Base-by-base conservation (phyloP, 1,140 invertebrate species). In the Gryon sp. region DNA sequence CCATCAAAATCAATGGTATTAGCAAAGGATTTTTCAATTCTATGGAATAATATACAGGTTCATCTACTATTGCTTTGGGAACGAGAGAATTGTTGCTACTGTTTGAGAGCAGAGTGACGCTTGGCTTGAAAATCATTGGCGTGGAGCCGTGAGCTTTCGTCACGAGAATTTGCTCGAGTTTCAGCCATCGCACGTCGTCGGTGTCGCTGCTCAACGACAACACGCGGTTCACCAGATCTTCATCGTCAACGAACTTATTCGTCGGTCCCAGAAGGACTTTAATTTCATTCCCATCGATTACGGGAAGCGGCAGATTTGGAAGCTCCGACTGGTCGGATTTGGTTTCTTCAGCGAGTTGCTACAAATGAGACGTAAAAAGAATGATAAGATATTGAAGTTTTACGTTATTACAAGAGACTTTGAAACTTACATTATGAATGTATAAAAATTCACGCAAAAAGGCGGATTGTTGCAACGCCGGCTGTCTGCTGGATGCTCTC, bases 371-470 rank as follows among this genome's bases (percentile, higher is more conserved):
- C n/a, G n/a, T n/a, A n/a, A n/a, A n/a, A n/a, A n/a, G n/a, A n/a
- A n/a, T n/a, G n/a, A n/a, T n/a, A n/a, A n/a, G 34, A 55, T 52
- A 18, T 19, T 22, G 7, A 24, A 24, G 22, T 24, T 24, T 24
- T 24, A n/a, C n/a, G n/a, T n/a, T n/a, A n/a, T n/a, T n/a, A n/a
- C n/a, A n/a, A 24, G 22, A 4, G 22, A 4, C 22, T 24, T 24
- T 24, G 22, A 52, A 28, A 88, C 87, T 86, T 86, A 95, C 94
- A 89, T 93, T 93, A 78, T 94, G 93, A 18, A 94, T 94, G 79
- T 93, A 91, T 66, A 98, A 91, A 89, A 96, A 98, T 89, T 98
- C 97, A 79, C 95, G 92, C 4, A 98, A 90, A 89, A 97, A 97
- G 62, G 92, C 92, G 41, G 92, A 90, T 89, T 98, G 97, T 81